Conservation (phyloP, 2,888 invertebrate genomes). For the Calliphora vomitoria region DNA sequence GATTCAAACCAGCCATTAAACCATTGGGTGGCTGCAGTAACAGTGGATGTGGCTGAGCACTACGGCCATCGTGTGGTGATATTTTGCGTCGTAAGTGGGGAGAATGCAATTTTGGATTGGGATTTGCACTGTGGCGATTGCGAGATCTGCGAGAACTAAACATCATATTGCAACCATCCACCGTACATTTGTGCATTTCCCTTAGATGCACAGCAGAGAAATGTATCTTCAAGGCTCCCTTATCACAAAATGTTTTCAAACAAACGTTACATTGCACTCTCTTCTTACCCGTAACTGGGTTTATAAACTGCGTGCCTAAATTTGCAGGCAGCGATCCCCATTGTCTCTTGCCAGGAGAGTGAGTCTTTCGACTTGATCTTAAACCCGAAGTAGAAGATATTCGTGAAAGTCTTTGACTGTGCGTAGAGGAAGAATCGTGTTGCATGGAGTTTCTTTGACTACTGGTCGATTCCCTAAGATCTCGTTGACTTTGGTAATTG, state of each 20-base stretch:
- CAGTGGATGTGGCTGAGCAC: conserved; percentile 93
- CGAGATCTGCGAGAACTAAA: conserved; percentile 98
- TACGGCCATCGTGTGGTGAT: conserved; percentile 96
- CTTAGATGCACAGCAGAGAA: conserved; percentile 99
- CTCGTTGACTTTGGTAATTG: conserved; percentile 78
- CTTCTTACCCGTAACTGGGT: conserved; percentile 97
- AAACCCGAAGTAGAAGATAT: conserved; percentile 77
- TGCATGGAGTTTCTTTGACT: conserved; percentile 74
- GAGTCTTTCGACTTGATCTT: conserved; percentile 81
- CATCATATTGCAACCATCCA: conserved; percentile 99
- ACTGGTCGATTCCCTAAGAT: conserved; percentile 67
- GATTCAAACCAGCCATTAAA: conserved; percentile 87
- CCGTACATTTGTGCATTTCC: conserved; percentile 99
- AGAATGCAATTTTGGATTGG: conserved; percentile 98
- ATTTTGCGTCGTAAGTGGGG: conserved; percentile 97
- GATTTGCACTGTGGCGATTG: conserved; percentile 98
- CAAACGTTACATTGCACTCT: conserved; percentile 99
- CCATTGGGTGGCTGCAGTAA: conserved; percentile 89
- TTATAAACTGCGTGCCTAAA: conserved; percentile 95
- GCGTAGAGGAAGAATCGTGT: conserved; percentile 74
- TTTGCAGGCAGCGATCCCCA: conserved; percentile 93
- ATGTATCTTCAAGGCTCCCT: conserved; percentile 99
- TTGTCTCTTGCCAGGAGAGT: conserved; percentile 89
- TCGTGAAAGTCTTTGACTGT: conserved; percentile 76
- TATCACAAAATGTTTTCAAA: conserved; percentile 99